These are phyloP conservation scores for Dinomys branickii DNA, from an alignment of 2,113 vertebrate species.

Conservation along the genomic window DNA sequence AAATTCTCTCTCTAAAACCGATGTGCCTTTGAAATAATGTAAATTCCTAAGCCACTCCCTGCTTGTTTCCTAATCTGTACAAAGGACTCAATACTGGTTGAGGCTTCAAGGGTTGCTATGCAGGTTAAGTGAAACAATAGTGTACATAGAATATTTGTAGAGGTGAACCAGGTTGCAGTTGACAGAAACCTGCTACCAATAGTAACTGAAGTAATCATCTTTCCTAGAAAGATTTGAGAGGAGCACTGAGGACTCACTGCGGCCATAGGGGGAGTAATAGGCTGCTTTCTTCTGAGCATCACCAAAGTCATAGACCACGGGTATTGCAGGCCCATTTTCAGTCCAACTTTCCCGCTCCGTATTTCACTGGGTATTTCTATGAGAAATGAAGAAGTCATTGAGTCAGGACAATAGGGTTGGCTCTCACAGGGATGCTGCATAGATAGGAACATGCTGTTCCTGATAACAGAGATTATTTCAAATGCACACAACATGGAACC, in stretches of 20 bases:
- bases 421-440: not conserved
- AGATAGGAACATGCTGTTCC: not conserved
- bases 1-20: not conserved
- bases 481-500: not conserved
- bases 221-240: not conserved
- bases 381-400: not conserved
- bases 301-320: slow-evolving; percentile 75
- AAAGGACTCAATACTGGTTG: not conserved
- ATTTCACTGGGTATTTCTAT: slow-evolving; percentile 71
- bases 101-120: too few relatives aligned
- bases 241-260: not conserved
- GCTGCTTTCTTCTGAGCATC: slow-evolving; percentile 36
- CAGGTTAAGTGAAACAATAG: not conserved
- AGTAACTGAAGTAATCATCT: not conserved
- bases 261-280: slow-evolving; percentile 58
- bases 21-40: not conserved
- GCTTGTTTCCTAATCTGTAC: not conserved
- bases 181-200: not conserved
- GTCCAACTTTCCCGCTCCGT: not conserved
- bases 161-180: not conserved
- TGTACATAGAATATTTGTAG: not conserved
- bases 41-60: not conserved
- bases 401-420: not conserved
- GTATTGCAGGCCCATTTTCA: slow-evolving; percentile 64
- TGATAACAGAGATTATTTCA: not conserved